phyloP scores from a whole-genome alignment of 2,888 invertebrate species.

The Ditula angustiorana region DNA sequence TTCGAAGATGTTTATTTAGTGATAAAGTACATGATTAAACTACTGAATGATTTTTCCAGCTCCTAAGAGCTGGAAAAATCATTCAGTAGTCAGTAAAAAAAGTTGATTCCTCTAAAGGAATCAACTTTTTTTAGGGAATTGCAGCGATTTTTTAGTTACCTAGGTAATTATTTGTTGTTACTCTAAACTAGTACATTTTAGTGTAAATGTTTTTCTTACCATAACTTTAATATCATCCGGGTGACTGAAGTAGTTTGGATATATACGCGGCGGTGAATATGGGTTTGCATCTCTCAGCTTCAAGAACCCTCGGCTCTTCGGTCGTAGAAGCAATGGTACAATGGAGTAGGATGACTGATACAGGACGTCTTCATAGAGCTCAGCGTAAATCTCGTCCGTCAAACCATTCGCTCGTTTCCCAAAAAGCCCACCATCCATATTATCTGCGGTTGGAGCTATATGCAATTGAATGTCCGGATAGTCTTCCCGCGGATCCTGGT shows the following conservation, averaged over 20 bases:
- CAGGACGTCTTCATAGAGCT: slow-evolving; percentile 89
- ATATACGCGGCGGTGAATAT: slow-evolving; percentile 91
- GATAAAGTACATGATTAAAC: too few species aligned
- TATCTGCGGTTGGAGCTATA: slow-evolving; percentile 90
- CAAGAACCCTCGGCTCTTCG: slow-evolving; percentile 89
- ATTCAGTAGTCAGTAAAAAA: too few species aligned
- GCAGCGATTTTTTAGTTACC: neutral
- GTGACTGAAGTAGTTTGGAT: slow-evolving; percentile 93
- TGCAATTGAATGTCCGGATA: slow-evolving; percentile 93
- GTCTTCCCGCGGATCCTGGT: slow-evolving; percentile 87
- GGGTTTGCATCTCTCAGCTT: slow-evolving; percentile 89
- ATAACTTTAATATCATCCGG: slow-evolving; percentile 89
- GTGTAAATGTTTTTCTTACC: slow-evolving; percentile 79
- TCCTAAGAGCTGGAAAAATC: too few species aligned
- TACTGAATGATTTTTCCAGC: too few species aligned
- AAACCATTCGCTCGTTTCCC: slow-evolving; percentile 89
- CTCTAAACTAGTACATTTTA: neutral
- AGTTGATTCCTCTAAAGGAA: too few species aligned
- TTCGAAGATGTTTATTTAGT: too few species aligned
- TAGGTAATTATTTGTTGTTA: neutral
- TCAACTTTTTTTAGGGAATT: too few species aligned
- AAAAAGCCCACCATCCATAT: slow-evolving; percentile 91
- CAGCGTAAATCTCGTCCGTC: slow-evolving; percentile 88
- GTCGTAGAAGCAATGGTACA: slow-evolving; percentile 89
- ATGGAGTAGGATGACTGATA: slow-evolving; percentile 89